Conservation (phyloP, 1,140 invertebrate species). For the Aphelenchoides avenae region DNA sequence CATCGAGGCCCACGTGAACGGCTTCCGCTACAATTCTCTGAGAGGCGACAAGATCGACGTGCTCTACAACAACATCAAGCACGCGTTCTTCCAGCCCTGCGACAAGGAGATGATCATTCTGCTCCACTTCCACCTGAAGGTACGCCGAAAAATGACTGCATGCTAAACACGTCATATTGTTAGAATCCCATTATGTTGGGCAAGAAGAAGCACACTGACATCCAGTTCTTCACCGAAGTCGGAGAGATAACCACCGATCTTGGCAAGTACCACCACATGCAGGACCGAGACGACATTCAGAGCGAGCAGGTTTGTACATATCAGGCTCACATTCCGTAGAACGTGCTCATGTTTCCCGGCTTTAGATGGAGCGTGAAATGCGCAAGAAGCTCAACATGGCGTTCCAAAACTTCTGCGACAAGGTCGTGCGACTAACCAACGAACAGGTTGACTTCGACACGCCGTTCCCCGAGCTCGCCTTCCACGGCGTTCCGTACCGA, state of each 20-base stretch:
- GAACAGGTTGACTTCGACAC: conserved; percentile 96
- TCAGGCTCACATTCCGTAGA: not conserved
- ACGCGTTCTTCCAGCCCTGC: conserved; percentile 98
- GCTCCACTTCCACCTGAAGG: conserved; percentile 94
- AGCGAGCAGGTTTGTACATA: conserved; percentile 76
- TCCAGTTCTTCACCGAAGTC: conserved; percentile 99
- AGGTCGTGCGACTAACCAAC: conserved; percentile 91
- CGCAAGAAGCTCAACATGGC: conserved; percentile 91
- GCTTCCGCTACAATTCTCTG: conserved; percentile 94
- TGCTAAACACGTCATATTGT: conserved; percentile 16
- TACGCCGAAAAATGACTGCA: conserved; percentile 53
- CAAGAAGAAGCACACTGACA: conserved; percentile 97
- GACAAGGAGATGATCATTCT: conserved; percentile 99
- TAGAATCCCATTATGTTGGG: conserved; percentile 96
- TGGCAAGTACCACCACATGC: conserved; percentile 98
- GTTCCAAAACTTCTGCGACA: conserved; percentile 96
- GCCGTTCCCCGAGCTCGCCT: conserved; percentile 93
- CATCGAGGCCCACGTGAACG: conserved; percentile 91
- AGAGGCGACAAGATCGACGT: conserved; percentile 98
- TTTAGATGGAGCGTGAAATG: conserved; percentile 82
- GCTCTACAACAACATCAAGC: conserved; percentile 98
- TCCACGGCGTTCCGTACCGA: conserved; percentile 92
- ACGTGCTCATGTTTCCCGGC: not conserved
- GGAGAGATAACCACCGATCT: conserved; percentile 99
- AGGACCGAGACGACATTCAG: conserved; percentile 94